Evolutionary conservation across 2,888 invertebrate species (phyloP).

Genomic region (Melipona beecheii): DNA sequence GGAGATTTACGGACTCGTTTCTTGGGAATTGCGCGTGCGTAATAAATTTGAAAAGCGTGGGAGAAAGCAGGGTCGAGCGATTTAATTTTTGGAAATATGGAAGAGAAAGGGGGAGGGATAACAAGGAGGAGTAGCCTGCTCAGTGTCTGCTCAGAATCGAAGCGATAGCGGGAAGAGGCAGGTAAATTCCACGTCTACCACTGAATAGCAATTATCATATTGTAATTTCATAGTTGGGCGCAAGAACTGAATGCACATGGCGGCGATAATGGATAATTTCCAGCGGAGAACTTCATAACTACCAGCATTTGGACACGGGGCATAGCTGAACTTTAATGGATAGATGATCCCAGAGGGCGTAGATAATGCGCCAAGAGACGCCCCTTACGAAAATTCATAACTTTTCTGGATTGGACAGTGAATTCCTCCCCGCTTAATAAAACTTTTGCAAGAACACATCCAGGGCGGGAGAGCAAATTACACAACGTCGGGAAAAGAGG

Average conservation of each 20-base stretch:
- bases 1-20: no score
- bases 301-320: neutral
- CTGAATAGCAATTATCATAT: neutral
- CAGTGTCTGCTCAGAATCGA: neutral
- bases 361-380: neutral
- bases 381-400: neutral
- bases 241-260: neutral
- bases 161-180: neutral
- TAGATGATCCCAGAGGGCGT: slow-evolving; percentile 1
- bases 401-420: neutral
- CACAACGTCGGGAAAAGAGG: neutral
- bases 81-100: neutral
- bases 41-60: no score
- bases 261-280: neutral
- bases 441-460: slow-evolving; percentile 6
- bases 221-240: neutral
- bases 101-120: neutral
- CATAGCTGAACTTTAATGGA: slow-evolving; percentile 1
- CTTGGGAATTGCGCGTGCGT: no score
- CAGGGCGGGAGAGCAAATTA: neutral
- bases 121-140: no score
- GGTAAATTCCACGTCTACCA: neutral
- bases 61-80: no score
- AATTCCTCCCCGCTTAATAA: neutral
- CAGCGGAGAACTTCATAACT: slow-evolving; percentile 1